Evolutionary conservation across 2,888 invertebrate genomes (phyloP), one percentile per base, ranked within the genome.

Genomic region (Leptopilina syphax): DNA sequence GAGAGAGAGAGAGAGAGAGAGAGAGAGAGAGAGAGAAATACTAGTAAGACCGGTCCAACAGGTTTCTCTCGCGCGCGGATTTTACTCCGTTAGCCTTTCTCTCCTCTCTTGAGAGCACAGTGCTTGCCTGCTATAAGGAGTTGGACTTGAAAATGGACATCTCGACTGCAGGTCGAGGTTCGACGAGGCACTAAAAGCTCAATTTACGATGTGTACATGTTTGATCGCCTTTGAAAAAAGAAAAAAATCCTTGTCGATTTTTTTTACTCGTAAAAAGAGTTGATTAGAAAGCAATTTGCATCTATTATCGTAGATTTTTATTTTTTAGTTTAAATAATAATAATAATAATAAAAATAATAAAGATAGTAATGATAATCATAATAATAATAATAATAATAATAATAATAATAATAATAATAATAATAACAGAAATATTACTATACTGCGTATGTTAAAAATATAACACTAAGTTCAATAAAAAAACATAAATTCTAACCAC

Each of bases 21-120:
- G 65, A 65, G 88, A 85, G 86, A 13, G 47, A 80, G 77, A 65
- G 50, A 50, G 80, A 77, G 85, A 82, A 78, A 81, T 82, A 84
- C 84, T 87, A 84, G 87, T 83, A 86, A 87, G 87, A 91, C 91
- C 90, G 90, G 91, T 90, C 87, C 84, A 87, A 90, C 90, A 87
- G 89, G 91, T 91, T 90, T 89, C 86, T 86, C 6, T 44, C 44
- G 44, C 44, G 44, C 86, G 70, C 50, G 86, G 86, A 85, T 88
- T 44, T 88, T 88, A 87, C 88, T 88, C 89, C 89, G 90, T 88
- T 89, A 89, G 88, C 87, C 88, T 83, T 86, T 44, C 78, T 81
- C 77, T 60, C 65, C 47, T 18, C 44, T 44, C 8, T 6, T 8
- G 44, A 44, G 44, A 44, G 44, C 44, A 44, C 44, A 44, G 44